Base-by-base conservation (phyloP, 2,888 invertebrate genomes). In the Agrotis exclamationis region DNA sequence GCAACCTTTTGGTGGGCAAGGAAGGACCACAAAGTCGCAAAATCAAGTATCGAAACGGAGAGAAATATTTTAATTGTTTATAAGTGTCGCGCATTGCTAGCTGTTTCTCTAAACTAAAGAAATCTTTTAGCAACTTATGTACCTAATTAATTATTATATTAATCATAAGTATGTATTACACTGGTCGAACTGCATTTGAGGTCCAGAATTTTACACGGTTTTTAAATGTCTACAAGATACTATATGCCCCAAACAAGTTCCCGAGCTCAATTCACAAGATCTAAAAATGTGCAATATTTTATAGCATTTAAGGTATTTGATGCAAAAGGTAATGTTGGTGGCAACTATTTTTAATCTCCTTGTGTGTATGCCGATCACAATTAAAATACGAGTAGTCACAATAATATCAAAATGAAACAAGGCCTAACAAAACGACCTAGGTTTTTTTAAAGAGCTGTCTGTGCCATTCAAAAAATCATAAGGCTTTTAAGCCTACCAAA, bases 351-450 rank as follows among this genome's bases (percentile, higher is more conserved):
- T 11, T 39, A 9, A 39, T 2, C 11, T 39, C 39, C 11, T 9
- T 39, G 39, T 39, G 39, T 39, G 39, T 39, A 39, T 39, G 39
- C 11, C 9, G 11, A 39, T 39, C 39, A 39, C 39, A 39, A 39
- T 39, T 5, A 39, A 39, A 39, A n/a, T n/a, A n/a, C n/a, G n/a
- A n/a, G n/a, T 11, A 39, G 11, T 39, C 39, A 39, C 11, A 39
- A 39, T 33, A 7, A 33, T 11, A 33, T 53, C 33, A 1, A 33
- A 28, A 18, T 22, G 5, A 69, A 14, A 45, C 18, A 50, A 6
- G 87, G 88, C 86, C 90, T 90, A 89, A 80, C 20, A 51, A 47
- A 76, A 80, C 71, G 83, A 86, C 84, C 79, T 80, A 74, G n/a
- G 76, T 76, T 71, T 76, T 56, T 63, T 75, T 70, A 9, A 39